Evolutionary conservation across 2,888 invertebrate species (phyloP).

Genomic region (Limnephilus lunatus): DNA sequence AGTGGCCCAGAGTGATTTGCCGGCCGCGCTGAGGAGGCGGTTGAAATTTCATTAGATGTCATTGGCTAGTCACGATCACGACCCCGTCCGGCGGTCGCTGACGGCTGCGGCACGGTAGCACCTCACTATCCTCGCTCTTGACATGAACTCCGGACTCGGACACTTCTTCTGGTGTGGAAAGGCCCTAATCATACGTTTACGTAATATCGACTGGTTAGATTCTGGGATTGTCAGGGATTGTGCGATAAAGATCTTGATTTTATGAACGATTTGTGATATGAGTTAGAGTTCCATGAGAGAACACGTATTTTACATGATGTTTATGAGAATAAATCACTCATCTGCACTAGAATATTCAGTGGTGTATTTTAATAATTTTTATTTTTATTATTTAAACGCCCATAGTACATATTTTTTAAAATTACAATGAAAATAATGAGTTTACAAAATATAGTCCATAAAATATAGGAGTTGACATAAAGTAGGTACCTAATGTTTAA

Average conservation of each 20-base stretch:
- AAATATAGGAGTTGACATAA: no score
- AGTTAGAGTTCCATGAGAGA: no score
- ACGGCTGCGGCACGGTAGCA: not conserved
- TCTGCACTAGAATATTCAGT: no score
- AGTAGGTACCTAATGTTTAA: no score
- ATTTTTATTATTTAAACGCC: no score
- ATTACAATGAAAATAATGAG: no score
- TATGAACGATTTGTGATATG: not conserved
- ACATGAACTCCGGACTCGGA: not conserved
- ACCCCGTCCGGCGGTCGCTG: not conserved
- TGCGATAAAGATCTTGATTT: not conserved
- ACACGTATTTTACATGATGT: no score
- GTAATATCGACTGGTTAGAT: not conserved
- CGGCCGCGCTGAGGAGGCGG: slow-evolving; percentile 16
- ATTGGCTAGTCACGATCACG: slow-evolving; percentile 39
- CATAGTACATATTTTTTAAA: no score
- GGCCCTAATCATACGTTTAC: no score
- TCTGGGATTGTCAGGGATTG: not conserved
- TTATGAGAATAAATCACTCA: no score
- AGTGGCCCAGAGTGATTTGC: slow-evolving; percentile 36
- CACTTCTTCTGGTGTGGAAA: not conserved
- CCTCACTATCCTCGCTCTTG: not conserved
- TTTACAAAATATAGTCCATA: no score
- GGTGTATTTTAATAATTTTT: no score
- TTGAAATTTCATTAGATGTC: slow-evolving; percentile 46